Evolutionary conservation across 2,888 invertebrate species (phyloP).

Genomic region (Elysia crispata): DNA sequence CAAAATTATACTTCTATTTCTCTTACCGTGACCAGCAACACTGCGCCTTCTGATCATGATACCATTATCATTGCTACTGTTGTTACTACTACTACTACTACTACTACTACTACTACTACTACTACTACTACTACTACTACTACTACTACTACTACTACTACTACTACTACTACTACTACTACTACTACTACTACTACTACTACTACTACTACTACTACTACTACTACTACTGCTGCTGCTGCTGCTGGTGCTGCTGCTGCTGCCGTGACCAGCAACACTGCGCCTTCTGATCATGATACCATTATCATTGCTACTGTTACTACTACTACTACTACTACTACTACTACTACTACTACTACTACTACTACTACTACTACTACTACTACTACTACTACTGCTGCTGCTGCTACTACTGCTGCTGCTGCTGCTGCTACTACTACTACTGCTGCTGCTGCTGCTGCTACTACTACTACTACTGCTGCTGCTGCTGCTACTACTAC

Average conservation of each 20-base stretch:
- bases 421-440: conserved; percentile 1
- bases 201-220: conserved; percentile 9
- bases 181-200: conserved; percentile 9
- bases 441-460: neutral
- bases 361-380: conserved; percentile 9
- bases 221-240: conserved; percentile 4
- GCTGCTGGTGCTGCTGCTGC: neutral
- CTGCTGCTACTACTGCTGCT: neutral
- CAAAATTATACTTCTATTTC: too few species aligned
- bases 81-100: too few species aligned
- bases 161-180: neutral
- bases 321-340: neutral
- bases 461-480: neutral
- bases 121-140: too few species aligned
- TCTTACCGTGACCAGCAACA: too few species aligned
- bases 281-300: too few species aligned
- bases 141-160: neutral
- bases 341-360: conserved; percentile 9
- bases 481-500: neutral
- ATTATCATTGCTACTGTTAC: too few species aligned
- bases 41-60: too few species aligned
- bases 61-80: too few species aligned
- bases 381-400: conserved; percentile 4
- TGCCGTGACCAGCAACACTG: too few species aligned
- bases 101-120: too few species aligned